phyloP scores from a whole-genome alignment of 2,113 vertebrate genomes.

The Pedionomus torquatus region DNA sequence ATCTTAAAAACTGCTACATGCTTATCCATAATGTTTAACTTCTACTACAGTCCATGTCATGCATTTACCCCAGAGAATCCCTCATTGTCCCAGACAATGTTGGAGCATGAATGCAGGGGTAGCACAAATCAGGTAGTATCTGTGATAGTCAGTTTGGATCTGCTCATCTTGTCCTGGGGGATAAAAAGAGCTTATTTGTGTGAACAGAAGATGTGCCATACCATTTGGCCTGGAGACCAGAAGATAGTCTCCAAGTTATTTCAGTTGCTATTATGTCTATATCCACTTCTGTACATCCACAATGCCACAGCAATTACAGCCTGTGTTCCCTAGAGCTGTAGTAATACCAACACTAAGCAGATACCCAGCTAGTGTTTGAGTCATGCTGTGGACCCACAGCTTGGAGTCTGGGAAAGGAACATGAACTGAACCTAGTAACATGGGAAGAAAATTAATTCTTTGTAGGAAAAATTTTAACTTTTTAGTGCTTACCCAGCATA shows the following conservation, averaged over 20 bases:
- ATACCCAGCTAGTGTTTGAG: background rate
- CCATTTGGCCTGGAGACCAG: background rate
- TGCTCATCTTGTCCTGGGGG: background rate
- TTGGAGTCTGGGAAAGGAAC: background rate
- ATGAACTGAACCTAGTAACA: background rate
- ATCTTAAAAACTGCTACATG: background rate
- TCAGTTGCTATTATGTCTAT: background rate
- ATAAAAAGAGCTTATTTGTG: background rate
- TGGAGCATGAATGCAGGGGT: accelerated
- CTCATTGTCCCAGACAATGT: background rate
- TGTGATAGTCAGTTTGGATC: background rate
- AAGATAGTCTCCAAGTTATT: background rate
- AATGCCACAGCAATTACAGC: background rate
- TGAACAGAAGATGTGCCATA: background rate
- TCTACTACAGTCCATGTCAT: background rate
- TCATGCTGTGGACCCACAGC: background rate
- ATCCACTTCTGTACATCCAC: background rate
- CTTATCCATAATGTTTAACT: background rate
- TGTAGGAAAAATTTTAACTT: background rate
- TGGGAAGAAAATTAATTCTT: background rate
- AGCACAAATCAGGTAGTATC: background rate
- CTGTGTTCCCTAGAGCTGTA: background rate
- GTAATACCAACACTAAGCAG: background rate
- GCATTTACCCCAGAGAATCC: background rate
- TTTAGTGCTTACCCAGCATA: background rate